Evolutionary conservation across 2,888 invertebrate species (phyloP).

Genomic region (Augochlorella aurata): DNA sequence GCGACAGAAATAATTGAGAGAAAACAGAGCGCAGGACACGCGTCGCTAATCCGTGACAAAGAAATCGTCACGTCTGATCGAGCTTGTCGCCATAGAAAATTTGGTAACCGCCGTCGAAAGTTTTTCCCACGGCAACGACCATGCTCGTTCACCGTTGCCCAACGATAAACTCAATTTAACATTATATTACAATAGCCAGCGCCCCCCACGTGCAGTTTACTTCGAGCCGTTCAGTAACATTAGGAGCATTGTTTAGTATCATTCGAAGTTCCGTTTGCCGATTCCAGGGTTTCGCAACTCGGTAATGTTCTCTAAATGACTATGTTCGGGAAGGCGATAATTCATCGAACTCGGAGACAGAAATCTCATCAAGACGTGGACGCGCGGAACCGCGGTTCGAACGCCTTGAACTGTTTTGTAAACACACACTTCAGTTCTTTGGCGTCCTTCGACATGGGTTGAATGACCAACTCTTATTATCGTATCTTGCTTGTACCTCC

Average conservation of each 20-base stretch:
- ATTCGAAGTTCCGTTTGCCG: neutral
- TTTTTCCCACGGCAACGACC: conserved; percentile 9
- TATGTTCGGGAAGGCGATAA: neutral
- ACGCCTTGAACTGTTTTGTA: conserved; percentile 24
- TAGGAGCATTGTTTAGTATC: neutral
- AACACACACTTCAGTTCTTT: neutral
- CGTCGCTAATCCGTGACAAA: conserved; percentile 35
- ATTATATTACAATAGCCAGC: too few relatives aligned
- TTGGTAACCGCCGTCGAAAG: conserved; percentile 45
- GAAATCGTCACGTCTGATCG: conserved; percentile 55
- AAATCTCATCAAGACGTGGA: conserved; percentile 9
- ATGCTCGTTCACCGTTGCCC: conserved; percentile 15
- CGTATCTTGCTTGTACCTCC: neutral
- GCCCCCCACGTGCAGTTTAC: too few relatives aligned
- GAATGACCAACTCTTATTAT: neutral
- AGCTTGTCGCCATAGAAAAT: conserved; percentile 38
- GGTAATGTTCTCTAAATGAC: neutral
- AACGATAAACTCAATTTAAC: conserved; percentile 11
- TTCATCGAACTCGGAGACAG: neutral
- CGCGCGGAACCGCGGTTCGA: neutral
- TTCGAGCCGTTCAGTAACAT: neutral
- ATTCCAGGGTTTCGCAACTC: neutral
- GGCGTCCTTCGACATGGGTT: neutral
- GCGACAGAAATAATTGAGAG: conserved; percentile 1
- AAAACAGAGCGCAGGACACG: conserved; percentile 15